Base-by-base conservation (phyloP, 2,113 vertebrate genomes). In the Amazona vittata region DNA sequence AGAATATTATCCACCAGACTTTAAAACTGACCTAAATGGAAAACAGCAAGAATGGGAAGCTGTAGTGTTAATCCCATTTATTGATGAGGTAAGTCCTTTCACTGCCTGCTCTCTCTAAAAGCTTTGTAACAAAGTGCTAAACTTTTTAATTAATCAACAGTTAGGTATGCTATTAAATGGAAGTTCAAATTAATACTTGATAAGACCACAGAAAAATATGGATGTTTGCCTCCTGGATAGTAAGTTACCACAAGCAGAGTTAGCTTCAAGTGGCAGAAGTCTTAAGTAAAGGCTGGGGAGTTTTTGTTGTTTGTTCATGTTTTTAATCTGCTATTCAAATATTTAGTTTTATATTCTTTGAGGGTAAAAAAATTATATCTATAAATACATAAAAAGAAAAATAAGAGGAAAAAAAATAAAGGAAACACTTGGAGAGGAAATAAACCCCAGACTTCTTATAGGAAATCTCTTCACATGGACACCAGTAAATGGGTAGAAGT, bases 21-120 rank as follows among this genome's bases (percentile, higher is more conserved):
- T 99, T 97, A 99, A 99, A 98, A 99, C 99, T 7, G 99, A 99
- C 96, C 98, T 99, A 50, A 99, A 99, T 91, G 99, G 99, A 73
- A 99, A 99, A 91, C 99, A 99, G 94, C 99, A 99, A 93, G 99
- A 99, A 68, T 99, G 99, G 99, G 99, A 99, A 97, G 99, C 99
- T 47, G 99, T 99, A 69, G 99, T 99, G 25, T 98, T 99, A 89
- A 99, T 99, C 95, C 99, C 99, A 0, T 99, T 99, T 96, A 99
- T 99, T 91, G 99, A 99, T 89, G 99, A 99, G 98, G 99, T 99
- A 89, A 90, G 94, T 89, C 31, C 47, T 74, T 94, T 80, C 35
- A 64, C 2, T 1, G 3, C 74, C 9, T 90, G 7, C 43, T 74
- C 2, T 59, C 37, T 50, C 5, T 63, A 81, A 92, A 86, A 89